phyloP scores from a whole-genome alignment of 64 coral and sea anemone genomes.

The Cladopsammia gracilis region DNA sequence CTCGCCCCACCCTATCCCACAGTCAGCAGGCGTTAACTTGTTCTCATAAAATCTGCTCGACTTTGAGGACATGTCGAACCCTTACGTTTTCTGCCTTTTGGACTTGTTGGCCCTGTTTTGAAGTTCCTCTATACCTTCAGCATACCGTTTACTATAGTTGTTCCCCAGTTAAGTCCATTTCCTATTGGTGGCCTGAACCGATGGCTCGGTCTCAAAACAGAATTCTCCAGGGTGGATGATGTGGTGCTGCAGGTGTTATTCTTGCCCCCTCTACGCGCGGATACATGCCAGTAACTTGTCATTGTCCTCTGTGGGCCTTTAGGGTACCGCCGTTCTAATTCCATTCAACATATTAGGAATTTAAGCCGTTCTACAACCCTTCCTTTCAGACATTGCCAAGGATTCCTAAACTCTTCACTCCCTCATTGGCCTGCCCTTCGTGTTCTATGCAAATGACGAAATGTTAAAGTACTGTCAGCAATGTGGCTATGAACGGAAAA shows the following conservation, averaged over 20 bases:
- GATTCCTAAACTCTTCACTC: slow-evolving; percentile 32
- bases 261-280: neutral
- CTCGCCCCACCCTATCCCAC: neutral
- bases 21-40: slow-evolving; percentile 24
- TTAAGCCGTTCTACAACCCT: neutral
- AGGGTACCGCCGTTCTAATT: neutral
- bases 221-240: slow-evolving; percentile 18
- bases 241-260: neutral
- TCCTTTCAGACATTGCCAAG: slow-evolving; percentile 18
- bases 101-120: neutral
- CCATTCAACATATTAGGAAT: neutral
- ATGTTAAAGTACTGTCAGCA: slow-evolving; percentile 20
- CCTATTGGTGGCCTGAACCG: slow-evolving; percentile 50
- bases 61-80: neutral
- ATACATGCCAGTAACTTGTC: neutral
- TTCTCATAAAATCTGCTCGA: slow-evolving; percentile 41
- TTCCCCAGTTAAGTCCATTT: neutral
- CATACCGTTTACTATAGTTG: slow-evolving; percentile 21
- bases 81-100: too few relatives aligned
- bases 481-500: slow-evolving; percentile 33
- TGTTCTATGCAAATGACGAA: slow-evolving; percentile 48
- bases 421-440: slow-evolving; percentile 14
- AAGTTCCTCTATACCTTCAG: slow-evolving; percentile 12
- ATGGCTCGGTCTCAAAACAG: neutral
- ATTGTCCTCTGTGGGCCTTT: slow-evolving; percentile 1